Percentiles rank a stretch among this genome's conserved stretches.
These are phyloP conservation scores for Thripadectes ignobilis DNA, from an alignment of 2,797 vertebrate species.

Conservation along the genomic window DNA sequence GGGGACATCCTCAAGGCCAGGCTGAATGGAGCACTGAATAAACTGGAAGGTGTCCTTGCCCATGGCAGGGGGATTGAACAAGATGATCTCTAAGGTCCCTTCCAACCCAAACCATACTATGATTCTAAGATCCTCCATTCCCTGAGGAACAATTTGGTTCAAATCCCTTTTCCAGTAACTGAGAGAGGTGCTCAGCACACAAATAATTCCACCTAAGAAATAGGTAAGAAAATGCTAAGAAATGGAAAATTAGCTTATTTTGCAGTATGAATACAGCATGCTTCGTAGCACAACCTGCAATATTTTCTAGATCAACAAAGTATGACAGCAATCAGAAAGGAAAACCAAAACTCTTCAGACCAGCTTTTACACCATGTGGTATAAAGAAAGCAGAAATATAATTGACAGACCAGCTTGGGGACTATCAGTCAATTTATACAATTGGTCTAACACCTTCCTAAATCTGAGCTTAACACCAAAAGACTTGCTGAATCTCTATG, in stretches of 20 bases:
- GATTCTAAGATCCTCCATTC: not conserved
- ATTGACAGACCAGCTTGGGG: slow-evolving; percentile 8
- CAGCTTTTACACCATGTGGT: not conserved
- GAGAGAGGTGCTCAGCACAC: not conserved
- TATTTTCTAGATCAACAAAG: not conserved
- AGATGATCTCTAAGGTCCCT: not conserved
- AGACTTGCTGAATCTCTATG: slow-evolving; percentile 27
- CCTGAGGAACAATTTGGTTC: not conserved
- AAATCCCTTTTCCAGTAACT: not conserved
- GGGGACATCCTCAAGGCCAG: not conserved
- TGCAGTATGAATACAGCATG: not conserved
- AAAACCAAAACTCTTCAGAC: not conserved
- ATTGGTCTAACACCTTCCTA: slow-evolving; percentile 34
- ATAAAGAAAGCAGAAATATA: not conserved
- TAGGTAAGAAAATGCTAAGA: not conserved
- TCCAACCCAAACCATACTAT: not conserved
- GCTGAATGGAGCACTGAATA: not conserved
- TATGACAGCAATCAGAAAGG: not conserved
- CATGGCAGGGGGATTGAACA: not conserved
- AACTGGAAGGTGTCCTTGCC: not conserved
- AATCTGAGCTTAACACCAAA: slow-evolving; percentile 35
- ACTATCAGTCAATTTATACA: slow-evolving; percentile 31
- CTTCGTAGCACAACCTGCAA: not conserved
- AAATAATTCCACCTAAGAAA: not conserved
- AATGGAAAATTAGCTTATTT: not conserved